Evolutionary conservation across 2,888 invertebrate genomes (phyloP), one percentile per base, ranked within the genome.

Genomic region (Eilema griseolum): DNA sequence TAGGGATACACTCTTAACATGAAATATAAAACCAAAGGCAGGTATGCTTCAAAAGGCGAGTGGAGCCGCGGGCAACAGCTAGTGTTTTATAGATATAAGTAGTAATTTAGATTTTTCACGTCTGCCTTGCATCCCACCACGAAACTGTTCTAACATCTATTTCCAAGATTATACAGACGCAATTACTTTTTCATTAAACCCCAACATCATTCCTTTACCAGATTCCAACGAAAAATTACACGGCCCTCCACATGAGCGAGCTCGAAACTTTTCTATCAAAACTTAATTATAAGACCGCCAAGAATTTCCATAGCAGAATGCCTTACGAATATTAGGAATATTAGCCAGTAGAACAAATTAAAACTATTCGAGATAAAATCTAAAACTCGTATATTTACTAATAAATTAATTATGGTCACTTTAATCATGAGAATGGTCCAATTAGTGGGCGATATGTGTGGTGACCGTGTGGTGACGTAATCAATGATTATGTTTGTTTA

Each of bases 351-450:
- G 76, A 88, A 93, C 93, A 93, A 94, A 93, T 94, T 92, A 89
- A 76, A 93, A 91, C 88, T 90, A 93, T 93, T 89, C 80, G 33
- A 82, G 92, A 93, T 93, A 90, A 72, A 81, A 93, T 93, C 93
- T 85, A 82, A 77, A 69, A 57, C 67, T 70, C 69, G 63, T 61
- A 74, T 76, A 72, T 71, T 71, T 69, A 73, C 72, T 86, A 89
- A 92, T 92, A 89, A 92, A 93, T 94, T 91, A 90, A 91, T 92
- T 90, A 90, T 85, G 81, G 84, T 83, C 86, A 90, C 88, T 85
- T 89, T 88, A 86, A 85, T 85, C 87, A 88, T 86, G 88, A 89
- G 85, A 89, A 87, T 83, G 86, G 83, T 72, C 91, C 88, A 92
- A 90, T 91, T 91, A 92, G 90, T 86, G 83, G 73, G 46, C 69